Evolutionary conservation across 2,888 invertebrate species (phyloP).

Genomic region (Opisthograptis luteolata): DNA sequence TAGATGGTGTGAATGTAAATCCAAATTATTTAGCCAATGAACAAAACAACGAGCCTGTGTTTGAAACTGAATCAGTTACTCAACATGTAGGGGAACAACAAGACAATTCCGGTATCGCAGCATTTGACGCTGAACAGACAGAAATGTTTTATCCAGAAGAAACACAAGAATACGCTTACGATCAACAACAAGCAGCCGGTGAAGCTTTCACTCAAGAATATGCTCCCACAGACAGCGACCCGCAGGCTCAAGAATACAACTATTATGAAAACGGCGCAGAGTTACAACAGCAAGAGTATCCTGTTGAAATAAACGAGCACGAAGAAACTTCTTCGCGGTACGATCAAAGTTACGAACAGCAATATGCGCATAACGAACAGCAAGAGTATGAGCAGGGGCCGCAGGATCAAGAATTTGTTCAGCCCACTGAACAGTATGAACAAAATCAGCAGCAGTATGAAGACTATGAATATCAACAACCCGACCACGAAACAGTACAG

Average conservation of each 20-base stretch:
- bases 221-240: constrained; percentile 41
- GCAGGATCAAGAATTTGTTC: constrained; percentile 29
- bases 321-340: constrained; percentile 60
- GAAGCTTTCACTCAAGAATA: constrained; percentile 42
- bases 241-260: constrained; percentile 50
- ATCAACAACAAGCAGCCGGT: constrained; percentile 37
- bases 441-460: constrained; percentile 30
- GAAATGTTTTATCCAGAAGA: constrained; percentile 66
- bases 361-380: constrained; percentile 51
- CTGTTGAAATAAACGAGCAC: constrained; percentile 56
- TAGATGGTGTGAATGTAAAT: constrained; percentile 42
- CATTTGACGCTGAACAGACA: constrained; percentile 60
- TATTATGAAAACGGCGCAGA: constrained; percentile 53
- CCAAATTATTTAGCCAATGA: constrained; percentile 31
- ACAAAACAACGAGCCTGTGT: constrained; percentile 23
- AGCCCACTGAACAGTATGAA: constrained; percentile 22
- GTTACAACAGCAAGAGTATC: constrained; percentile 48
- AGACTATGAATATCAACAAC: constrained; percentile 37
- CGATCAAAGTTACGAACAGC: constrained; percentile 66
- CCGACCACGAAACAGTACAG: constrained; percentile 41
- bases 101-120: constrained; percentile 49
- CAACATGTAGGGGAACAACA: constrained; percentile 17
- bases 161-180: constrained; percentile 43
- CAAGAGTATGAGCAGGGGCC: constrained; percentile 34
- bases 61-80: constrained; percentile 7